These are phyloP conservation scores for Axinella damicornis DNA, from an alignment of 37 sponge, comb jelly and placozoan genomes.

Conservation along the genomic window DNA sequence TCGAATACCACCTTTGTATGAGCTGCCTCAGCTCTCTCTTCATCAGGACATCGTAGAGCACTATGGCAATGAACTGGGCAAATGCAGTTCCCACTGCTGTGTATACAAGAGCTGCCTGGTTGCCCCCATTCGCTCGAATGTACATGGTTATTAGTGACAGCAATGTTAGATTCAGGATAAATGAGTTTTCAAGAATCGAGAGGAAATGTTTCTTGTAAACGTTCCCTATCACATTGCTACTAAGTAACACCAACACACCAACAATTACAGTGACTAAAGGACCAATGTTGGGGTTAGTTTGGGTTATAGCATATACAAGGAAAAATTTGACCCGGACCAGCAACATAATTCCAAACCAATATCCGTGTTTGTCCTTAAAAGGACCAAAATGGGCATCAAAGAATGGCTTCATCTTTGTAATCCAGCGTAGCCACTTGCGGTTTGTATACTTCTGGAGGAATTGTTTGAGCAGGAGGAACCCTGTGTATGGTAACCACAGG, in stretches of 20 bases:
- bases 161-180: neutral
- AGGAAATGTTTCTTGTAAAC: neutral
- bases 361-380: neutral
- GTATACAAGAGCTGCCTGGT: too few species aligned
- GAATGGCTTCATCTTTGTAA: neutral
- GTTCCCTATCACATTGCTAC: too few species aligned
- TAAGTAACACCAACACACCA: too few species aligned
- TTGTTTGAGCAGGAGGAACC: neutral
- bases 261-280: too few species aligned
- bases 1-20: too few species aligned
- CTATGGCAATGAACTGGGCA: too few species aligned
- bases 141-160: too few species aligned
- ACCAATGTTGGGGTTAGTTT: neutral
- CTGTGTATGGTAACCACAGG: conserved; percentile 5
- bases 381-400: conserved; percentile 4
- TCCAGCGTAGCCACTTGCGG: neutral
- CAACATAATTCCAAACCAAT: neutral
- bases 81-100: too few species aligned
- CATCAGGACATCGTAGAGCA: too few species aligned
- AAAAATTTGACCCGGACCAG: neutral
- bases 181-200: neutral
- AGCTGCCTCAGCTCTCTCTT: too few species aligned
- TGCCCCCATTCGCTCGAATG: too few species aligned
- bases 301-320: neutral
- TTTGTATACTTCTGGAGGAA: neutral